These are phyloP conservation scores for Falco rusticolus DNA, from an alignment of 2,797 vertebrate species.

Conservation along the genomic window DNA sequence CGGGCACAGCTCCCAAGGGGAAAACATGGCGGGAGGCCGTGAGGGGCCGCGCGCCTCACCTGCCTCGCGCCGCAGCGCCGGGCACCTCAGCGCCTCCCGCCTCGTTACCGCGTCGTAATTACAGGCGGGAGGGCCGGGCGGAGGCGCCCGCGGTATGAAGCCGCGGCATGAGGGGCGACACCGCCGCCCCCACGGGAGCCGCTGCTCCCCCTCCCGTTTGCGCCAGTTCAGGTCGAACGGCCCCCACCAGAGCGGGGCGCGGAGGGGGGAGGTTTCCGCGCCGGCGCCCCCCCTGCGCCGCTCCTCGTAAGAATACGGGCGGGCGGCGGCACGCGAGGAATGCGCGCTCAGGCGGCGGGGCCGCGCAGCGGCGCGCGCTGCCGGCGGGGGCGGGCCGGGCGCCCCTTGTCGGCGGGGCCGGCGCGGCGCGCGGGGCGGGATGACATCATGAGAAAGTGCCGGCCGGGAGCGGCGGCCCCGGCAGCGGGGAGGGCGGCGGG, in stretches of 20 bases:
- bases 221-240: too few species aligned
- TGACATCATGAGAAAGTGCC: conserved; percentile 46
- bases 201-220: not conserved
- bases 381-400: too few species aligned
- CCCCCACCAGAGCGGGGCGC: too few species aligned
- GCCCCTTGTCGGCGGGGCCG: too few species aligned
- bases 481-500: not conserved
- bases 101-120: too few species aligned
- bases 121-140: not conserved
- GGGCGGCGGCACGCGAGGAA: conserved; percentile 24
- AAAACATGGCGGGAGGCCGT: too few species aligned
- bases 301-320: not conserved
- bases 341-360: not conserved
- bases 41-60: too few species aligned
- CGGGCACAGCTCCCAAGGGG: accelerated
- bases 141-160: not conserved
- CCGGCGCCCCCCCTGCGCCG: not conserved
- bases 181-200: not conserved
- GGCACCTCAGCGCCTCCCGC: not conserved
- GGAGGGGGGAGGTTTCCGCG: not conserved
- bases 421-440: not conserved
- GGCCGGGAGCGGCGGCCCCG: not conserved
- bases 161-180: not conserved
- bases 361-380: not conserved
- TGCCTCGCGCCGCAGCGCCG: too few species aligned